Conservation (phyloP, 2,797 vertebrate species). For the Kryptopterus vitreolus region DNA sequence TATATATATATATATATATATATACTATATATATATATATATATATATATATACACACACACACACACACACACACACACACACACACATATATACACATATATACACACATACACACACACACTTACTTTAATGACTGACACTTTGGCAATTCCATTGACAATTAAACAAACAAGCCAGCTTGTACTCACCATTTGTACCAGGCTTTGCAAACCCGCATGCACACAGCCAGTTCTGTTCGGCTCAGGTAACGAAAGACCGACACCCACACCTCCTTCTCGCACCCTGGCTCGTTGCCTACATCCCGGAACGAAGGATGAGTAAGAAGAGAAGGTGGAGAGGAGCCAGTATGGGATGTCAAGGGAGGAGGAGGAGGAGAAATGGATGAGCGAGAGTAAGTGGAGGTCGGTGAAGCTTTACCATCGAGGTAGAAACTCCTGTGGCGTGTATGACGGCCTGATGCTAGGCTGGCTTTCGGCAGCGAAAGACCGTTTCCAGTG, state of each 20-base stretch:
- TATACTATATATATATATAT: too few species aligned
- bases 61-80: too few species aligned
- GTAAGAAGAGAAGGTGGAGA: constrained; percentile 71
- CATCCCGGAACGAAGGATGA: constrained; percentile 77
- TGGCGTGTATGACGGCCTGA: constrained; percentile 51
- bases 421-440: constrained; percentile 53
- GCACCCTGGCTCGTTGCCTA: constrained; percentile 81
- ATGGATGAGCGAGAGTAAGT: constrained; percentile 66
- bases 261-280: constrained; percentile 98
- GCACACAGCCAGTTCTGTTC: constrained; percentile 90
- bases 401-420: constrained; percentile 56
- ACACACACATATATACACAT: too few species aligned
- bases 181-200: constrained; percentile 92
- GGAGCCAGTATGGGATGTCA: constrained; percentile 50
- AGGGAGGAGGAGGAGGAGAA: constrained; percentile 57
- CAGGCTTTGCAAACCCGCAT: constrained; percentile 98
- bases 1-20: too few species aligned
- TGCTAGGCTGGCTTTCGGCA: constrained; percentile 65
- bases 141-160: too few species aligned
- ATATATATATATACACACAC: too few species aligned
- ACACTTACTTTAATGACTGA: too few species aligned
- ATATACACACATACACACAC: too few species aligned
- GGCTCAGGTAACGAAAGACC: constrained; percentile 89
- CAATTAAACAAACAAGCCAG: too few species aligned
- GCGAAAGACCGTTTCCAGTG: constrained; percentile 62